Base-by-base conservation (phyloP, 2,888 invertebrate species). In the Pherbina coryleti region DNA sequence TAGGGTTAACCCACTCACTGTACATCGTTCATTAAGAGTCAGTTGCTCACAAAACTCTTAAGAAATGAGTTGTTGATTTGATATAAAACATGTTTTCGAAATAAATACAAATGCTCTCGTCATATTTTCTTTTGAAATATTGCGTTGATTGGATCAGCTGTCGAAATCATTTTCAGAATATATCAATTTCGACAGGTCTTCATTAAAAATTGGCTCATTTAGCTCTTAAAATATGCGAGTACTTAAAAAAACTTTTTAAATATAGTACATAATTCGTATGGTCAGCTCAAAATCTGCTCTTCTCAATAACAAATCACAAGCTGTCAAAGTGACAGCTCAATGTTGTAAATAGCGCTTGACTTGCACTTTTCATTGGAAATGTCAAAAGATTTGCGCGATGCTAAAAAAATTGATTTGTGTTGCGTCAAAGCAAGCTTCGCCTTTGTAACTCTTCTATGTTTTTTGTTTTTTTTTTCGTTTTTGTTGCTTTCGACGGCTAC, bases 311-410 rank as follows among this genome's bases (percentile, higher is more conserved):
- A 44, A 44, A 44, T 44, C 44, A 64, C 73, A 62, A 74, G 62
- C 62, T 51, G 62, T 62, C 73, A 74, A 51, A 74, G 62, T 74
- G 73, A 62, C 73, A 74, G 73, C 71, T 71, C 17, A 71, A 31
- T 28, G 31, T 71, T 44, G 44, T 44, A 11, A 49, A 22, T 67
- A 44, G 19, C 25, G 19, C 28, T 53, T 31, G 28, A 31, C 71
- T 31, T 31, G 31, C 8, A 53, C 17, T 22, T 11, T 55, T 55
- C 17, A 28, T 22, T 22, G 19, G 69, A 34, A 55, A 9, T 71
- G 55, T 55, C 55, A 53, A 31, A 28, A 28, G 53, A 69, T 44
- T 44, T 44, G 44, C 9, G 44, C 44, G 37, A 25, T 55, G 34
- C 34, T 11, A 17, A 25, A 71, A n/a, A 71, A 53, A 55, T 55